Base-by-base conservation (phyloP, 1,140 invertebrate species). In the Drosophila sp. region DNA sequence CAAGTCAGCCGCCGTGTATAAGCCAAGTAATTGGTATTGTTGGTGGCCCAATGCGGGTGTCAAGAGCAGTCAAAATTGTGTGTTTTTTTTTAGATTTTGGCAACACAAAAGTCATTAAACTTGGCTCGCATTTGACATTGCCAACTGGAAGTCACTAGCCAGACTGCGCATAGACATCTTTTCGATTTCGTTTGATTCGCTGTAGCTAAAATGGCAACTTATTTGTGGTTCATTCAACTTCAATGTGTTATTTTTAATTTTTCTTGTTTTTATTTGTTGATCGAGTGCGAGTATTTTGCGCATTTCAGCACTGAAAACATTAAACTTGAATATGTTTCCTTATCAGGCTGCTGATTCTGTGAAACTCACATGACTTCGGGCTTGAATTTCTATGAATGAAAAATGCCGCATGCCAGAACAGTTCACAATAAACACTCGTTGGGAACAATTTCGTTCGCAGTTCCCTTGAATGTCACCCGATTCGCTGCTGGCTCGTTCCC, bases 121-220 rank as follows among this genome's bases (percentile, higher is more conserved):
- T 73, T 73, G 71, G 65, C 64, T 69, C 48, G 43, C 48, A 73
- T 69, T 73, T 73, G 71, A 69, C 71, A 73, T 73, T 73, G 71
- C 57, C 56, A 69, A 14, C 27, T 48, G 36, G 41, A 54, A 65
- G 34, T 43, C 36, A 72, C 41, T 40, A 21, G 56, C 27, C 58
- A 13, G 40, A 27, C 29, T 51, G 40, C 16, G 18, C 41, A 51
- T 54, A 18, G 41, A 66, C 50, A 27, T 18, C 43, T 43, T 64
- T 71, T 64, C 25, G 59, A 50, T 57, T 71, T 64, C 41, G 13
- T 70, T 70, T 53, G 66, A 45, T 53, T 69, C 8, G 65, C 40
- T 54, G 54, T 38, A 53, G 38, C 40, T 13, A 66, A 54, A 66
- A 61, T 18, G 40, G 25, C 51, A 51, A 51, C 36, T 13, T 29